Conservation (phyloP, 2,888 invertebrate genomes). For the Nebria salina region DNA sequence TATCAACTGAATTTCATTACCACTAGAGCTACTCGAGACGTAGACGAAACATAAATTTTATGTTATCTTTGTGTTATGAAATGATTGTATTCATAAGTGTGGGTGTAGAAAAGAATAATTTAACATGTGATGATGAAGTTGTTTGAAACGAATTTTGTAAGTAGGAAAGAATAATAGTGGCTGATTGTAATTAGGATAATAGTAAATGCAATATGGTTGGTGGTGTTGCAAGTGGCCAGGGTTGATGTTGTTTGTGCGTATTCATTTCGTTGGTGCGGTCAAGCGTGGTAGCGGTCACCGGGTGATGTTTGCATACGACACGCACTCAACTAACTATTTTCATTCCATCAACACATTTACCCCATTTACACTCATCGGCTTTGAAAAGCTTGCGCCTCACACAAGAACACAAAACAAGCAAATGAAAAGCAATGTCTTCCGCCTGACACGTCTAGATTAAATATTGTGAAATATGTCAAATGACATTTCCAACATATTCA, state of each 20-base stretch:
- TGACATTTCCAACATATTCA: constrained; percentile 14
- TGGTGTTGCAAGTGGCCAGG: neutral
- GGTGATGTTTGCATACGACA: neutral
- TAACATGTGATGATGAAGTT: neutral
- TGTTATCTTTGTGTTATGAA: neutral
- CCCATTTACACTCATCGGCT: neutral
- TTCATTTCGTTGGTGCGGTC: neutral
- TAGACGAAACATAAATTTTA: neutral
- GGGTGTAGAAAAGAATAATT: neutral
- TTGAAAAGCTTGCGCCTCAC: neutral
- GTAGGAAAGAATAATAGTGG: neutral
- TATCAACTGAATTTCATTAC: neutral
- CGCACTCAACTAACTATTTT: neutral
- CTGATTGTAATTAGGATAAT: neutral
- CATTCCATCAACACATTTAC: neutral
- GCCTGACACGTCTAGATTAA: neutral
- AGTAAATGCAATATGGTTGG: neutral
- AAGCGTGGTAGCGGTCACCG: constrained; percentile 4
- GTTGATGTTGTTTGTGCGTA: neutral
- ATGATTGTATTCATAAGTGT: neutral
- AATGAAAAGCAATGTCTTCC: neutral
- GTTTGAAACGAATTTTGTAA: neutral
- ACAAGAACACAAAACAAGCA: neutral
- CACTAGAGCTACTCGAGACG: neutral
- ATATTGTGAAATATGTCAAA: constrained; percentile 29